These are phyloP conservation scores for Chiroxiphia lanceolata DNA, from an alignment of 2,797 vertebrate species.

Conservation along the genomic window DNA sequence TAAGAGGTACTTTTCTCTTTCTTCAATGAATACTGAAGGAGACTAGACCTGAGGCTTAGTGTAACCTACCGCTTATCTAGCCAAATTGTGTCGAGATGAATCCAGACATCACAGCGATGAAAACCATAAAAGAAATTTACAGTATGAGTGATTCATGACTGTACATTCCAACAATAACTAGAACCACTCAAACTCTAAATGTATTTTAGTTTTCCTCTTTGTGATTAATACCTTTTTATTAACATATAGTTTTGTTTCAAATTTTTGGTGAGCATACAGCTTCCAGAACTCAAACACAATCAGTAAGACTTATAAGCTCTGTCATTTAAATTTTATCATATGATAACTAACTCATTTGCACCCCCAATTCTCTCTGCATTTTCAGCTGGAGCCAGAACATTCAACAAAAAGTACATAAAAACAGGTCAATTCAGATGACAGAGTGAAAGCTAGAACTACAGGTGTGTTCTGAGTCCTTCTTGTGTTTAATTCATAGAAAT, in stretches of 20 bases:
- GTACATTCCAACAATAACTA: neutral
- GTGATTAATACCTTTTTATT: neutral
- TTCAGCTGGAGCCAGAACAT: neutral
- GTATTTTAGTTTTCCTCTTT: neutral
- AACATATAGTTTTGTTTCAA: neutral
- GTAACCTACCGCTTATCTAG: neutral
- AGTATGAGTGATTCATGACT: neutral
- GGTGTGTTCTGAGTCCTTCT: neutral
- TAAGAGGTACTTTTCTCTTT: neutral
- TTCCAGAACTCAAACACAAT: neutral
- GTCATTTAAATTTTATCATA: neutral
- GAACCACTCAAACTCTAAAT: neutral
- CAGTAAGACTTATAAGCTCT: neutral
- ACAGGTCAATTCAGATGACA: neutral
- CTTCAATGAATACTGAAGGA: neutral
- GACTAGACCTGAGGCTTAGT: neutral
- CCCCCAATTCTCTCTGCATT: neutral
- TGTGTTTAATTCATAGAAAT: neutral
- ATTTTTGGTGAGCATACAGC: neutral
- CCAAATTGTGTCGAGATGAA: neutral
- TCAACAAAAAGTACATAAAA: neutral
- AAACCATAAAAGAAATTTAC: neutral
- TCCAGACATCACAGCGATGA: neutral
- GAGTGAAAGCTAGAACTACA: neutral
- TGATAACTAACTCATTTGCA: neutral